Base-by-base conservation (phyloP, 1,140 invertebrate species). In the Trichogramma pretiosum region DNA sequence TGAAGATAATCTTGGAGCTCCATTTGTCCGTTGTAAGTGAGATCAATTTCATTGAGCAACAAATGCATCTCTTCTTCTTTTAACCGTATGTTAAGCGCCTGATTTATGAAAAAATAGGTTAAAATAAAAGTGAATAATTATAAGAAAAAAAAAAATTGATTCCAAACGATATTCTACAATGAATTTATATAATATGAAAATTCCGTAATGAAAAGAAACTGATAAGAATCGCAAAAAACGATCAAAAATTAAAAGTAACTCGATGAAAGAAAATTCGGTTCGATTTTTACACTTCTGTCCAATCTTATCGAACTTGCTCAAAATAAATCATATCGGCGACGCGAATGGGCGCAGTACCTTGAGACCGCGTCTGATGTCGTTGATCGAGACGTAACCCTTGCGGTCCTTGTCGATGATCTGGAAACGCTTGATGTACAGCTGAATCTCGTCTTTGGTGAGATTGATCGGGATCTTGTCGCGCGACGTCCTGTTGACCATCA, bases 361-460 rank as follows among this genome's bases (percentile, higher is more conserved):
- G 17, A 98, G 79, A 65, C 90, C 89, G 63, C 87, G 77, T 51
- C 94, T 77, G 48, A 99, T 90, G 68, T 99, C 96, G 67, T 95
- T 97, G 49, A 98, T 88, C 24, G 93, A 97, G 35, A 99, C 93
- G 62, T 93, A 98, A 56, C 96, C 96, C 68, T 99, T 99, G 57
- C 85, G 83, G 62, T 97, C 95, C 56, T 85, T 85, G 72, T 99
- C 96, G 47, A 99, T 84, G 50, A 89, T 80, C 62, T 94, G 85
- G 81, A 99, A 99, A 40, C 93, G 79, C 61, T 93, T 93, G 51
- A 93, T 92, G 64, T 96, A 97, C 3, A 84, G 74, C 62, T 93
- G 85, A 55, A 97, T 91, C 70, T 99, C 95, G 40, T 95, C 88
- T 64, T 91, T 90, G 23, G 83, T 94, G 16, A 99, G 79, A 71